These are phyloP conservation scores for Trachelipus rathkii DNA, from an alignment of 1,140 invertebrate species.

Conservation along the genomic window DNA sequence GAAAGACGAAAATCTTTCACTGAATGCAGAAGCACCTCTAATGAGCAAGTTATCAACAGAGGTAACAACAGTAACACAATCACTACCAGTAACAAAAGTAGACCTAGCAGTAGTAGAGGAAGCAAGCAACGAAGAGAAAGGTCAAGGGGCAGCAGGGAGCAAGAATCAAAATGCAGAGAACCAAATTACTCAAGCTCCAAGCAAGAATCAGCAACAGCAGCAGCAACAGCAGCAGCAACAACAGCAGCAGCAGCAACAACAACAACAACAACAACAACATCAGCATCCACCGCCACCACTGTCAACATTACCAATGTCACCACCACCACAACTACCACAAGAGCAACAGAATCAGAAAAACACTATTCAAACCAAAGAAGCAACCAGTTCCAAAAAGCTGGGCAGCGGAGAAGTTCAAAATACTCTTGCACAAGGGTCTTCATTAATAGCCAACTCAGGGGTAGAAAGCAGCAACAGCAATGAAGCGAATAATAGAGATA, in stretches of 20 bases:
- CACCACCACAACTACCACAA: slow-evolving; percentile 29
- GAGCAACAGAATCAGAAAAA: not conserved
- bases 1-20: not conserved
- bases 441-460: slow-evolving; percentile 42
- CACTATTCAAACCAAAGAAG: not conserved
- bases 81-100: slow-evolving; percentile 29
- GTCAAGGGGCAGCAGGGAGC: slow-evolving; percentile 6
- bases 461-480: slow-evolving; percentile 31
- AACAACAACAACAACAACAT: too few relatives aligned
- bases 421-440: slow-evolving; percentile 42
- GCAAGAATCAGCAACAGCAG: not conserved
- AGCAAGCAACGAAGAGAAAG: not conserved
- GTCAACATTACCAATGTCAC: slow-evolving; percentile 27
- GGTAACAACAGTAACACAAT: slow-evolving; percentile 23
- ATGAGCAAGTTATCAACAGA: not conserved
- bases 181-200: not conserved
- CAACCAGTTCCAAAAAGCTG: not conserved
- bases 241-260: too few relatives aligned
- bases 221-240: too few relatives aligned
- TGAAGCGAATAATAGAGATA: not conserved
- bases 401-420: not conserved
- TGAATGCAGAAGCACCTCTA: not conserved
- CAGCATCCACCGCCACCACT: slow-evolving; percentile 21
- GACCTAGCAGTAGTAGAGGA: not conserved
- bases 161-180: not conserved